These are phyloP conservation scores for Thaumetopoea pityocampa DNA, from an alignment of 1,140 invertebrate species.

Conservation along the genomic window DNA sequence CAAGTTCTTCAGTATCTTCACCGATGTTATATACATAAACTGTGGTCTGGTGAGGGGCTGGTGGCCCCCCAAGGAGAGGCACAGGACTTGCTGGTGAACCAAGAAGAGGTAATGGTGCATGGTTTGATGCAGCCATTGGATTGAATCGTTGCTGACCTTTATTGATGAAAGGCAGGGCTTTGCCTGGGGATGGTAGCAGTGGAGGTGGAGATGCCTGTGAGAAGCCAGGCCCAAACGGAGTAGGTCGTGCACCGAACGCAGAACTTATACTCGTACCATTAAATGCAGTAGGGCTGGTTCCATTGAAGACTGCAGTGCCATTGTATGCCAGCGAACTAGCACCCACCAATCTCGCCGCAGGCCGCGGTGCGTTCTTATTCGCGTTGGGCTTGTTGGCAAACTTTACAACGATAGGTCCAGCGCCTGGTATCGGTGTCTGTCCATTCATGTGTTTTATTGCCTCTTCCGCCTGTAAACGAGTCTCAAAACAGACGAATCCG, in stretches of 20 bases:
- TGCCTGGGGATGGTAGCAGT: conserved; percentile 67
- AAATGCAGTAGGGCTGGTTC: conserved; percentile 42
- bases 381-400: conserved; percentile 71
- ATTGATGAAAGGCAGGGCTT: conserved; percentile 71
- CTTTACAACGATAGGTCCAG: conserved; percentile 66
- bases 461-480: conserved; percentile 62
- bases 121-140: conserved; percentile 68
- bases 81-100: conserved; percentile 63
- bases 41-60: conserved; percentile 63
- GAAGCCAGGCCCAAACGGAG: conserved; percentile 54
- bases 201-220: conserved; percentile 64
- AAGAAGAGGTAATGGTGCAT: conserved; percentile 59
- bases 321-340: conserved; percentile 49
- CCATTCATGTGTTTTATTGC: conserved; percentile 71
- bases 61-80: conserved; percentile 50
- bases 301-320: conserved; percentile 56
- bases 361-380: conserved; percentile 51
- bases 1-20: conserved; percentile 98
- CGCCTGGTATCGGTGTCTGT: conserved; percentile 53
- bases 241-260: conserved; percentile 51
- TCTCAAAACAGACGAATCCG: conserved; percentile 72
- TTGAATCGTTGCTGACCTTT: conserved; percentile 73
- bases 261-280: conserved; percentile 56
- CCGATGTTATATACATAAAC: conserved; percentile 96
- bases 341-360: conserved; percentile 36